phyloP scores from a whole-genome alignment of 2,797 vertebrate genomes.

The Sus cebifrons region DNA sequence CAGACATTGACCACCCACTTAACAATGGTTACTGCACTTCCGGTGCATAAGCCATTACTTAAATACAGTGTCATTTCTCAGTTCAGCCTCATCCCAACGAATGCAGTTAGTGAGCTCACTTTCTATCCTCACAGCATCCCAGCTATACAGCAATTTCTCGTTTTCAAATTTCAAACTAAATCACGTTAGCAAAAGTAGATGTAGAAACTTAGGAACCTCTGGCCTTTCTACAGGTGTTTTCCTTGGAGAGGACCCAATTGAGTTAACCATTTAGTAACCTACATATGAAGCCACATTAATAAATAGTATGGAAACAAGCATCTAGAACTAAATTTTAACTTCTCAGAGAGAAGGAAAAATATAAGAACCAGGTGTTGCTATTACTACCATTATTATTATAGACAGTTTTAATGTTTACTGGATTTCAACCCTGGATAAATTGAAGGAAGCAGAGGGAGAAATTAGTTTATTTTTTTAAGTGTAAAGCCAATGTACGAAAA shows the following conservation, averaged over 20 bases:
- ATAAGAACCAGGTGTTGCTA: neutral
- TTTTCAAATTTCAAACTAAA: conserved; percentile 55
- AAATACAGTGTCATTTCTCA: neutral
- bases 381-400: conserved; percentile 31
- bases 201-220: neutral
- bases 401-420: neutral
- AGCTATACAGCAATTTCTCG: neutral
- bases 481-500: conserved; percentile 55
- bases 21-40: neutral
- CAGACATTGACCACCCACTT: neutral
- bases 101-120: neutral
- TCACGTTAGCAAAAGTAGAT: conserved; percentile 12
- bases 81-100: neutral
- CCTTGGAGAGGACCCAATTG: neutral
- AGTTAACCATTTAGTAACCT: neutral
- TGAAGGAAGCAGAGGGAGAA: neutral
- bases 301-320: neutral
- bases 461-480: conserved; percentile 49
- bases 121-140: neutral
- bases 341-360: neutral
- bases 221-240: neutral
- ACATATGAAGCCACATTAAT: neutral
- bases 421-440: conserved; percentile 50
- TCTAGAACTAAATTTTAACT: neutral
- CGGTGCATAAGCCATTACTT: neutral